A percentile compares a stretch with the other conserved stretches of the same genome.
phyloP scores from a whole-genome alignment of 2,888 invertebrate species.

The Meteorus colon region DNA sequence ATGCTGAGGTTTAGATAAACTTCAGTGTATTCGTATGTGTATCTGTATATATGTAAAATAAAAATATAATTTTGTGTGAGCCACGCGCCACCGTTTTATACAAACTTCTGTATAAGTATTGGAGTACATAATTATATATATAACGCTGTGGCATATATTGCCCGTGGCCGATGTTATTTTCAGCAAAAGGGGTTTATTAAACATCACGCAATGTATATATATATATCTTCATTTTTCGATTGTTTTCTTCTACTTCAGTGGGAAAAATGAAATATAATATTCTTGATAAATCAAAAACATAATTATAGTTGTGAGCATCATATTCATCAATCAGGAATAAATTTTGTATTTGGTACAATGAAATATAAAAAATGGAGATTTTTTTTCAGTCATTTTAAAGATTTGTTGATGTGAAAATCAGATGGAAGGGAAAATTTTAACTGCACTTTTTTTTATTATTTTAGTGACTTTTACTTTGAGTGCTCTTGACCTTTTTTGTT shows the following conservation, averaged over 20 bases:
- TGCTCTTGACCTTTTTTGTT: too few relatives aligned
- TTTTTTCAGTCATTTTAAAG: too few relatives aligned
- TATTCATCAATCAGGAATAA: too few relatives aligned
- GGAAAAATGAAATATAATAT: background rate
- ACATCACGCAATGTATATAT: constrained; percentile 65
- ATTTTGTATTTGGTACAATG: too few relatives aligned
- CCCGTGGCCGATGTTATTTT: constrained; percentile 32
- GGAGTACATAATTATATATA: constrained; percentile 64
- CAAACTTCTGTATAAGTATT: background rate
- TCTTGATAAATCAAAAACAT: too few relatives aligned
- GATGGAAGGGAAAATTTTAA: too few relatives aligned
- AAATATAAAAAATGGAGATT: too few relatives aligned
- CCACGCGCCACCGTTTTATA: background rate
- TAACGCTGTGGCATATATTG: constrained; percentile 50
- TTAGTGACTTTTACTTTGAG: background rate
- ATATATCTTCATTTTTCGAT: constrained; percentile 47
- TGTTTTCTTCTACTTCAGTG: constrained; percentile 45
- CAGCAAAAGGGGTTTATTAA: constrained; percentile 51
- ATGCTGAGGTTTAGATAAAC: constrained; percentile 27
- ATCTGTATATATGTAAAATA: background rate
- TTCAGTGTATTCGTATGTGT: constrained; percentile 21
- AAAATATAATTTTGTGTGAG: background rate
- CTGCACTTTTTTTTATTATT: too few relatives aligned
- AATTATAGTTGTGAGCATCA: too few relatives aligned
- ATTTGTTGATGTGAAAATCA: too few relatives aligned